Base-by-base conservation (phyloP, 2,888 invertebrate species). In the Anthoptus insignis region DNA sequence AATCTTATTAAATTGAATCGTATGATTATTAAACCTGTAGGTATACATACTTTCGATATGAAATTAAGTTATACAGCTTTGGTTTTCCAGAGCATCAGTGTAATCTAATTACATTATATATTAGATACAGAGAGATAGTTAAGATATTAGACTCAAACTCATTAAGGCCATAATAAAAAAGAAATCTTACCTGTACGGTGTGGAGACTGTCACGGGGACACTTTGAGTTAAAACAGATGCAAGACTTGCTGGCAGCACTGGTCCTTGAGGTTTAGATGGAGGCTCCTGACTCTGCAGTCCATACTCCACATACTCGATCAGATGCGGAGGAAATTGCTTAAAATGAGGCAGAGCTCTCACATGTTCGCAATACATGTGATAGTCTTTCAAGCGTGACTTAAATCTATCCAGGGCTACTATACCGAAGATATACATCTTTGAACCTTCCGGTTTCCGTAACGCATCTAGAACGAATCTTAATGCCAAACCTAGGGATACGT, bases 391-490 rank as follows among this genome's bases (percentile, higher is more conserved):
- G 29, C 97, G 95, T 4, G 94, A 94, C 84, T 98, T 98, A 86
- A 99, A 99, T 29, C 97, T 94, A 84, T 98, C 98, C 60, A 99
- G 86, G 0, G 99, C 98, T 0, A 98, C 97, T 58, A 98, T 96
- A 13, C 98, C 99, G 83, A 99, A 99, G 79, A 96, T 97, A 84
- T 97, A 98, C 96, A 99, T 97, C 87, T 98, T 98, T 45, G 96
- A 96, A 8, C 96, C 96, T 70, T 96, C 96, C 0, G 97, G 96
- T 81, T 98, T 98, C 64, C 97, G 95, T 8, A 99, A 87, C 0
- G 98, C 98, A 78, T 98, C 98, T 59, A 98, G 88, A 2, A 98
- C 98, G 83, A 97, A 98, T 58, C 98, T 94, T 52, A 98, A 82
- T 0, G 98, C 98, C 22, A 98, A 89, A 0, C 98, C 98, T 8